phyloP scores from a whole-genome alignment of 2,797 vertebrate genomes.

The Lagorchestes hirsutus region DNA sequence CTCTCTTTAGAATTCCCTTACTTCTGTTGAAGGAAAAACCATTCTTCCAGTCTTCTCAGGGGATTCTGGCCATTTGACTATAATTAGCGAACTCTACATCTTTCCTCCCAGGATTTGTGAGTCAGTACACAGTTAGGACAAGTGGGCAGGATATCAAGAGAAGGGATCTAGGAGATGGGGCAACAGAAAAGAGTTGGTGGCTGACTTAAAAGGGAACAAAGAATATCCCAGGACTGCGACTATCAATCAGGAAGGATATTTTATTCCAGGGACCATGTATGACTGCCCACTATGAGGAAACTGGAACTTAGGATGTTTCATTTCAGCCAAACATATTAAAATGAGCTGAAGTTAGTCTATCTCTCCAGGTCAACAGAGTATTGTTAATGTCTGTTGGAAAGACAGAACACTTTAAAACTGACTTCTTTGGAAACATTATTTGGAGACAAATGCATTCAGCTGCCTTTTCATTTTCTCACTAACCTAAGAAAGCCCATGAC shows the following conservation, averaged over 20 bases:
- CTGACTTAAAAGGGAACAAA: too few species aligned
- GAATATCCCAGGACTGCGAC: neutral
- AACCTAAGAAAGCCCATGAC: neutral
- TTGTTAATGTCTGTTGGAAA: neutral
- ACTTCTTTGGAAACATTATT: neutral
- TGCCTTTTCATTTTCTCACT: neutral
- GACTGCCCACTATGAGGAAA: neutral
- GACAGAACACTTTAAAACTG: neutral
- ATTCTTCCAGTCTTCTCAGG: neutral
- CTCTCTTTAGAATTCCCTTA: neutral
- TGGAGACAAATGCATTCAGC: neutral
- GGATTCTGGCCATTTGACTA: neutral
- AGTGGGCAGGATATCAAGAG: neutral
- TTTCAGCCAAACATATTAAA: neutral
- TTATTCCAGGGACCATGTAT: neutral
- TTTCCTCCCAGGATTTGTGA: neutral
- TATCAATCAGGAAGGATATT: neutral
- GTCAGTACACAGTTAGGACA: fast-evolving
- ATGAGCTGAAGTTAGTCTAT: neutral
- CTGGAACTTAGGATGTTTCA: neutral
- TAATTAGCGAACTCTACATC: neutral
- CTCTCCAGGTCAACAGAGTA: neutral
- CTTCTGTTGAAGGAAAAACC: neutral
- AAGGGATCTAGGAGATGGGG: neutral
- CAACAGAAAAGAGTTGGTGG: neutral